Conservation (phyloP, 2,797 vertebrate species). For the Loris lydekkerianus region DNA sequence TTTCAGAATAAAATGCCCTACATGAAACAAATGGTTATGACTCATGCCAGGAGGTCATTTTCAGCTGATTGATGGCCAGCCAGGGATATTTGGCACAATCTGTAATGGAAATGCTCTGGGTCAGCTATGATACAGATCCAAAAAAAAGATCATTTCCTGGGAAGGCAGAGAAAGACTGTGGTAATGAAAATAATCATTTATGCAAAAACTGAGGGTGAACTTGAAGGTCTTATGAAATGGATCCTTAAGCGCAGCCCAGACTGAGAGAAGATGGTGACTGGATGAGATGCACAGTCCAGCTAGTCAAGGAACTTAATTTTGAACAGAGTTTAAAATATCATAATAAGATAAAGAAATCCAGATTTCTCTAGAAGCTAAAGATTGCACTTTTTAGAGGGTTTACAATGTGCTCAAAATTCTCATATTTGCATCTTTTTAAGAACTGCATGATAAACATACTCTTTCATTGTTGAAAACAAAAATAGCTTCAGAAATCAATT, state of each 20-base stretch:
- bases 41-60: neutral
- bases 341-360: neutral
- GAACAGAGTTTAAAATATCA: neutral
- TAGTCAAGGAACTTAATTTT: neutral
- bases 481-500: neutral
- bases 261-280: neutral
- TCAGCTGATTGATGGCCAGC: neutral
- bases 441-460: neutral
- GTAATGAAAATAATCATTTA: neutral
- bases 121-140: neutral
- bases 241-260: neutral
- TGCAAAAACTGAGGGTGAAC: neutral
- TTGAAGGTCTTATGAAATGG: neutral
- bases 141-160: neutral
- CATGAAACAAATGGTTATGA: neutral
- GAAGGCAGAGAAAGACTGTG: neutral
- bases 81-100: neutral
- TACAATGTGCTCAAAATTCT: neutral
- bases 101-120: neutral
- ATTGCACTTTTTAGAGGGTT: neutral
- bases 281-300: neutral
- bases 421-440: neutral
- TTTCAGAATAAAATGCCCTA: neutral
- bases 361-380: neutral
- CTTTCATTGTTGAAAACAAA: neutral